Percentiles rank a stretch among this genome's conserved stretches.
Conservation (phyloP, 2,797 vertebrate genomes). For the Aulostomus chinensis region DNA sequence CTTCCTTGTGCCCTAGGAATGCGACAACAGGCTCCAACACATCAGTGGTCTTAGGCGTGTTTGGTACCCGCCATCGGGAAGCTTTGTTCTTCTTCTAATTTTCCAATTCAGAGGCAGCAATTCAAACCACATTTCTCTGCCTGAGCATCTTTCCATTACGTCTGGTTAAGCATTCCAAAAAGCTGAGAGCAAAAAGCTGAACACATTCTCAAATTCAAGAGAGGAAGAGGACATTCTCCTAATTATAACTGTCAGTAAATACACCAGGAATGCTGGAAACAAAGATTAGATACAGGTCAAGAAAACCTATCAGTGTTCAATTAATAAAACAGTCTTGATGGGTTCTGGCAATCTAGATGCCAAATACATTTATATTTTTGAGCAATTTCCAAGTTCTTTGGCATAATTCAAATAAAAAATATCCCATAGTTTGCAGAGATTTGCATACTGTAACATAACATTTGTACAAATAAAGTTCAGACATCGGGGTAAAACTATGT, state of each 20-base stretch:
- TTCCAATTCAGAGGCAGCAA: constrained; percentile 33
- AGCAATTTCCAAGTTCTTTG: constrained; percentile 18
- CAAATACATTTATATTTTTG: constrained; percentile 18
- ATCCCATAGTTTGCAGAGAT: constrained; percentile 26
- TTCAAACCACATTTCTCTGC: constrained; percentile 49
- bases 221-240: constrained; percentile 1
- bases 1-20: constrained; percentile 60
- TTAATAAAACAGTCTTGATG: constrained; percentile 7
- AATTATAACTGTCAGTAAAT: constrained; percentile 13
- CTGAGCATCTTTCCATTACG: constrained; percentile 46
- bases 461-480: neutral
- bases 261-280: constrained; percentile 6
- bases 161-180: constrained; percentile 19
- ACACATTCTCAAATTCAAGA: constrained; percentile 2
- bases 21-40: constrained; percentile 50
- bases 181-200: constrained; percentile 1
- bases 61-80: constrained; percentile 31
- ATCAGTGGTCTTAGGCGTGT: constrained; percentile 39
- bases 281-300: constrained; percentile 12
- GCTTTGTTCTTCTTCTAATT: constrained; percentile 55
- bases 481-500: constrained; percentile 9
- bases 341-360: constrained; percentile 18
- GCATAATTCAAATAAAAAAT: neutral
- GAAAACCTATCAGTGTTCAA: constrained; percentile 10
- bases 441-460: constrained; percentile 15